Percentiles rank a stretch among this genome's conserved stretches.
These are phyloP conservation scores for Sweltsa coloradensis DNA, from an alignment of 1,140 invertebrate genomes.

Conservation along the genomic window DNA sequence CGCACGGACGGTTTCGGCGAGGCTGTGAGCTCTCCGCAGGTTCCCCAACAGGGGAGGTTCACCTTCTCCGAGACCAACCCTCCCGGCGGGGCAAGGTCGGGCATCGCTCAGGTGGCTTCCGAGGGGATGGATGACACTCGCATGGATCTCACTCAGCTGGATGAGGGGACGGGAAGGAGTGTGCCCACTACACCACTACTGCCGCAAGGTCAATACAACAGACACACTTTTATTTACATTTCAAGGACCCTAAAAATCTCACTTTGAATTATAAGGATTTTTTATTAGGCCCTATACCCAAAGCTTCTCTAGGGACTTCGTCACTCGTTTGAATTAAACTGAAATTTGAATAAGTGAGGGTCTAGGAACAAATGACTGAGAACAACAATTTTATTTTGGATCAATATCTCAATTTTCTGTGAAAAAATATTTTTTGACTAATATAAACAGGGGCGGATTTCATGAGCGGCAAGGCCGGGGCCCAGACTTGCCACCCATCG, in stretches of 20 bases:
- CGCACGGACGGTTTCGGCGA: slow-evolving; percentile 83
- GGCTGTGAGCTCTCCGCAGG: slow-evolving; percentile 79
- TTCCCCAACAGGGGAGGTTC: slow-evolving; percentile 51
- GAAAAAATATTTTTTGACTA: too few species aligned
- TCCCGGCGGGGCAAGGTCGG: slow-evolving; percentile 20
- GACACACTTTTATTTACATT: neutral
- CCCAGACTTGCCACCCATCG: too few species aligned
- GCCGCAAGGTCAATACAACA: slow-evolving; percentile 32
- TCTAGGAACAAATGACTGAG: neutral
- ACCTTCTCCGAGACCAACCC: slow-evolving; percentile 50
- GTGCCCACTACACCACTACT: slow-evolving; percentile 61
- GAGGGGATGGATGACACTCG: slow-evolving; percentile 65
- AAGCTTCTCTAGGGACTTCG: slow-evolving; percentile 16
- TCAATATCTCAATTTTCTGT: too few species aligned
- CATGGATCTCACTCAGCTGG: slow-evolving; percentile 56
- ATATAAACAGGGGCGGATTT: too few species aligned
- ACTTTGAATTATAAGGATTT: slow-evolving; percentile 21
- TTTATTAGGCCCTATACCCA: slow-evolving; percentile 3
- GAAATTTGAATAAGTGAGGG: neutral
- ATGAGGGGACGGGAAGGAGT: slow-evolving; percentile 51
- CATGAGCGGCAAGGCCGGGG: too few species aligned
- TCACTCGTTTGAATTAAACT: neutral
- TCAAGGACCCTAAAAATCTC: neutral
- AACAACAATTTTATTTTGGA: slow-evolving; percentile 2
- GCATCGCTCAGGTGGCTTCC: slow-evolving; percentile 34